Conservation (phyloP, 2,888 invertebrate species). For the Stenoptilia bipunctidactyla region DNA sequence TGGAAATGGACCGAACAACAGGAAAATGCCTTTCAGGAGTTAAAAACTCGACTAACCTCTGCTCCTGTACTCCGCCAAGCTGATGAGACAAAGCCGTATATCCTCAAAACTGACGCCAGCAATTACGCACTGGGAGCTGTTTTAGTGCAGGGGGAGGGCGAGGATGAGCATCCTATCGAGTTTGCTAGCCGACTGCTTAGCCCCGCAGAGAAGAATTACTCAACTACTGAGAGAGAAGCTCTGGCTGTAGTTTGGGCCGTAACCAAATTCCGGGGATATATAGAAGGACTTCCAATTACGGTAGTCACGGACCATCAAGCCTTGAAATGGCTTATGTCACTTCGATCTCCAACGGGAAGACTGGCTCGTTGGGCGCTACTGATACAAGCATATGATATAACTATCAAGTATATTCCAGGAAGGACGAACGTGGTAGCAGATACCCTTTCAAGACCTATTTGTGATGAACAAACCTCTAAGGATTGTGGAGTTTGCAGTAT, state of each 20-base stretch:
- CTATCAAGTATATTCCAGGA: slow-evolving; percentile 7
- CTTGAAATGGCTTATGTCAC: slow-evolving; percentile 15
- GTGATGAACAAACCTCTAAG: slow-evolving; percentile 2
- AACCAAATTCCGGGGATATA: slow-evolving; percentile 7
- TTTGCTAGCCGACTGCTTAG: slow-evolving; percentile 19
- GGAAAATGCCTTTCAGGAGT: not conserved
- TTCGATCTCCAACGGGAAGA: slow-evolving; percentile 35
- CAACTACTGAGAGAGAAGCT: slow-evolving; percentile 11
- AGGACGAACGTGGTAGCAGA: slow-evolving; percentile 9
- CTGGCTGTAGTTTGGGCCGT: too few species aligned
- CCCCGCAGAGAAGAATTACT: slow-evolving; percentile 19
- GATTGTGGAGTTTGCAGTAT: slow-evolving; percentile 8
- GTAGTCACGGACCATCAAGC: slow-evolving; percentile 10
- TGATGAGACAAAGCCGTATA: slow-evolving; percentile 9
- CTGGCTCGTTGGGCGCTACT: slow-evolving; percentile 38
- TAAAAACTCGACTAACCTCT: slow-evolving; percentile 2
- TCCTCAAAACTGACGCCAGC: too few species aligned
- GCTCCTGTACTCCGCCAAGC: slow-evolving; percentile 12
- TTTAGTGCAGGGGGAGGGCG: slow-evolving; percentile 19
- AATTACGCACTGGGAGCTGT: slow-evolving; percentile 21
- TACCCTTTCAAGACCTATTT: slow-evolving; percentile 9
- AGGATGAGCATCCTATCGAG: slow-evolving; percentile 17
- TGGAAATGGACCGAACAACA: slow-evolving; percentile 13
- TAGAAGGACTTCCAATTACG: slow-evolving; percentile 6
- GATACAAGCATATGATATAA: slow-evolving; percentile 21